Evolutionary conservation across 2,797 vertebrate species (phyloP), one percentile per base, ranked within the genome.

Genomic region (Threskiornis aethiopicus): DNA sequence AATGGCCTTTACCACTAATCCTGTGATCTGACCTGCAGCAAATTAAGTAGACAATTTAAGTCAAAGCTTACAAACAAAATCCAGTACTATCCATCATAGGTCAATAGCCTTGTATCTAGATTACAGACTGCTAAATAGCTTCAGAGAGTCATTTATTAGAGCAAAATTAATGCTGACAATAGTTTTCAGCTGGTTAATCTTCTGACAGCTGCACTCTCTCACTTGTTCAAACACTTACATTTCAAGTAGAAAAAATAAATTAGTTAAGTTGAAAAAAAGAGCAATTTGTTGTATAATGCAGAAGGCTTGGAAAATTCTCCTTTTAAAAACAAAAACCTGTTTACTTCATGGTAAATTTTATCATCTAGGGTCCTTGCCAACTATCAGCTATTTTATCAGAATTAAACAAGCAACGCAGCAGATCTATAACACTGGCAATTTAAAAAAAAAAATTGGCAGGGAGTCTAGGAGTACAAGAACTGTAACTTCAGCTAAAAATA

Each of bases 81-180:
- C 96, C 95, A 97, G 95, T 95, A 96, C 95, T 97, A 98, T 97
- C 97, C 97, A 98, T 98, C 96, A 98, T 65, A 98, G 98, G 96
- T 98, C 97, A 98, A 97, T 84, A 97, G 96, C 94, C 96, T 97
- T 97, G 93, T 97, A 97, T 97, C 97, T 97, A 97, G 96, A 98
- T 98, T 98, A 98, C 96, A 98, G 96, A 96, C 89, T 97, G 96
- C 97, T 98, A 98, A 98, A 98, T 95, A 98, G 97, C 97, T 98
- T 98, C 97, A 98, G 96, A 98, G 97, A 98, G 96, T 97, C 97
- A 98, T 97, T 98, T 98, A 98, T 98, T 98, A 98, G 96, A 98
- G 86, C 87, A 98, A 98, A 98, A 98, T 98, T 98, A 98, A 98
- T 98, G 98, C 97, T 98, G 98, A 98, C 98, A 98, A 97, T 97